Conservation (phyloP, 2,113 vertebrate genomes). For the Syngnathus typhle region DNA sequence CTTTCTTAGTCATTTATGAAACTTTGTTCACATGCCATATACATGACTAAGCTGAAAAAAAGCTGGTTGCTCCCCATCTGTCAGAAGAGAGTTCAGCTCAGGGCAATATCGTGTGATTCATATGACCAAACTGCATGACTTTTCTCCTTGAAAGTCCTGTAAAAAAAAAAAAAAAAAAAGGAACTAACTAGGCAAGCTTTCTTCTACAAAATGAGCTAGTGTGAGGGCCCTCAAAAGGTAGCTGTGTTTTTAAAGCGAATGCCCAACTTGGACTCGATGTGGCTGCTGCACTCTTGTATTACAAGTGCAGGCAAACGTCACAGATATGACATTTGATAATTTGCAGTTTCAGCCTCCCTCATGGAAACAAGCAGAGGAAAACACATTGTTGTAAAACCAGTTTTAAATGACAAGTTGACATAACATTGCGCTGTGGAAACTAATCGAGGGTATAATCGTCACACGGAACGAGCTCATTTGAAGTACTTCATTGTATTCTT, state of each 20-base stretch:
- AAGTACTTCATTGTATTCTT: not conserved
- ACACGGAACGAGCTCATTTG: not conserved
- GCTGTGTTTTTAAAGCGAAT: not conserved
- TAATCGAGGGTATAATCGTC: not conserved
- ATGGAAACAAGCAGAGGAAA: constrained; percentile 14
- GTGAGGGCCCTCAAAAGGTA: not conserved
- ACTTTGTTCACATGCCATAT: not conserved
- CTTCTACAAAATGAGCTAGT: not conserved
- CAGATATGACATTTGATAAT: constrained; percentile 18
- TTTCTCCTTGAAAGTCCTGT: constrained; percentile 13
- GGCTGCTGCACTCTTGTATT: not conserved
- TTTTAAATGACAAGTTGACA: constrained; percentile 33
- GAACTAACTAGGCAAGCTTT: not conserved
- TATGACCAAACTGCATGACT: constrained; percentile 24
- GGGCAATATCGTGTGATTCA: constrained; percentile 27
- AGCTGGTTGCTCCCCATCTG: not conserved
- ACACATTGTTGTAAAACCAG: constrained; percentile 33
- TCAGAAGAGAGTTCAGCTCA: not conserved
- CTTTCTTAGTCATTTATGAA: not conserved
- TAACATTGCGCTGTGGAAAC: constrained; percentile 7
- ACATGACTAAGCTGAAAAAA: constrained; percentile 4
- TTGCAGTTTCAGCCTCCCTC: constrained; percentile 6
- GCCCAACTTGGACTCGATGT: not conserved
- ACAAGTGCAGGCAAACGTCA: constrained; percentile 41
- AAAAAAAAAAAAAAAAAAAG: not conserved